These are phyloP conservation scores for Brenthis ino DNA, from an alignment of 2,888 invertebrate genomes.

Conservation along the genomic window DNA sequence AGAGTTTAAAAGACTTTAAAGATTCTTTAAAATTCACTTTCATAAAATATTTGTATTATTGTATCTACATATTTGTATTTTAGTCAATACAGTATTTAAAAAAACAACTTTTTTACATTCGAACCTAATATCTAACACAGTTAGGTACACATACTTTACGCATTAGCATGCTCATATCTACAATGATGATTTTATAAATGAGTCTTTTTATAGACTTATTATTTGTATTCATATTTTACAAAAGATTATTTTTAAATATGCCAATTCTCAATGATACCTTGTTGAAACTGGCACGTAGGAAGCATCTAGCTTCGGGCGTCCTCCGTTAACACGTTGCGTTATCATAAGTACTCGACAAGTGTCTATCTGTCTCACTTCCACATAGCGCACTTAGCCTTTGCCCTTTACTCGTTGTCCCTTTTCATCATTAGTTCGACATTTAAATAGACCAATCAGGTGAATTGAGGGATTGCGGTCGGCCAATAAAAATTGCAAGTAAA, in stretches of 20 bases:
- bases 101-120: neutral
- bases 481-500: constrained; percentile 76
- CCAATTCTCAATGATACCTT: constrained; percentile 54
- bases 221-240: neutral
- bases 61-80: too few species aligned
- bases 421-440: constrained; percentile 67
- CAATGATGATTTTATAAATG: neutral
- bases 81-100: too few species aligned
- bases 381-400: constrained; percentile 47
- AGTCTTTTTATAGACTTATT: neutral
- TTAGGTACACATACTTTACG: too few species aligned
- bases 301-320: constrained; percentile 63
- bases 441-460: constrained; percentile 70
- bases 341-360: constrained; percentile 78
- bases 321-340: constrained; percentile 67
- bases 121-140: too few species aligned
- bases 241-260: neutral
- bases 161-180: neutral
- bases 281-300: constrained; percentile 54
- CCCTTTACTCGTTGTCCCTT: constrained; percentile 58
- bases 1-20: too few species aligned
- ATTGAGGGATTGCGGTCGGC: constrained; percentile 61
- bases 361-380: constrained; percentile 69
- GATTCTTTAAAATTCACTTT: too few species aligned
- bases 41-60: too few species aligned